These are phyloP conservation scores for Platycheirus albimanus DNA, from an alignment of 2,888 invertebrate species.

Conservation along the genomic window DNA sequence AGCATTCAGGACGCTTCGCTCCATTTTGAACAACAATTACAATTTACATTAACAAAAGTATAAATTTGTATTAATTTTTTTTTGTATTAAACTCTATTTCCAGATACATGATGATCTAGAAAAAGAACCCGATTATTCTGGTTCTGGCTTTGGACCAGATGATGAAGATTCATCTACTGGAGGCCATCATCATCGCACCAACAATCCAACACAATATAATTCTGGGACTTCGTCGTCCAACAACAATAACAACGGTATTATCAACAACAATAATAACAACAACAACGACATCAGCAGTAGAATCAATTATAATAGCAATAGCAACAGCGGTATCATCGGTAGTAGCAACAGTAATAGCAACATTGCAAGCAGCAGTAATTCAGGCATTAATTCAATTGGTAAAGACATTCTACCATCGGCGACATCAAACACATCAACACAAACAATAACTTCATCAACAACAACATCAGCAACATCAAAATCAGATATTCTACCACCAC, in stretches of 20 bases:
- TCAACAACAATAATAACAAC: conserved; percentile 79
- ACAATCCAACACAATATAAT: conserved; percentile 78
- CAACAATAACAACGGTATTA: conserved; percentile 78
- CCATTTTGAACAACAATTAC: too few species aligned
- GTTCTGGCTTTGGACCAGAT: conserved; percentile 93
- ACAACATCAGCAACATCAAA: conserved; percentile 63
- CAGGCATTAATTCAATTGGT: conserved; percentile 82
- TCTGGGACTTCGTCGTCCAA: conserved; percentile 74
- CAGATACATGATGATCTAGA: conserved; percentile 83
- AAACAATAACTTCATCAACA: conserved; percentile 51
- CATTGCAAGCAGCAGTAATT: conserved; percentile 80
- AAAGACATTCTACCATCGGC: conserved; percentile 78
- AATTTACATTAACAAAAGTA: too few species aligned
- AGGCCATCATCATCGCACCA: conserved; percentile 78
- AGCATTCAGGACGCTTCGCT: too few species aligned
- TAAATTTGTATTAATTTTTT: too few species aligned
- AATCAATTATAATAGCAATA: conserved; percentile 81
- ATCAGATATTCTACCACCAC: conserved; percentile 53
- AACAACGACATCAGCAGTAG: conserved; percentile 80
- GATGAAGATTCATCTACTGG: conserved; percentile 87
- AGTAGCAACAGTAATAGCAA: conserved; percentile 76
- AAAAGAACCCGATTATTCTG: conserved; percentile 91
- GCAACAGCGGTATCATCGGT: conserved; percentile 81
- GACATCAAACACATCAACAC: conserved; percentile 69
- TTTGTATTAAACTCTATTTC: too few species aligned